phyloP scores from a whole-genome alignment of 2,888 invertebrate species.

The Caenorhabditis imperialis region DNA sequence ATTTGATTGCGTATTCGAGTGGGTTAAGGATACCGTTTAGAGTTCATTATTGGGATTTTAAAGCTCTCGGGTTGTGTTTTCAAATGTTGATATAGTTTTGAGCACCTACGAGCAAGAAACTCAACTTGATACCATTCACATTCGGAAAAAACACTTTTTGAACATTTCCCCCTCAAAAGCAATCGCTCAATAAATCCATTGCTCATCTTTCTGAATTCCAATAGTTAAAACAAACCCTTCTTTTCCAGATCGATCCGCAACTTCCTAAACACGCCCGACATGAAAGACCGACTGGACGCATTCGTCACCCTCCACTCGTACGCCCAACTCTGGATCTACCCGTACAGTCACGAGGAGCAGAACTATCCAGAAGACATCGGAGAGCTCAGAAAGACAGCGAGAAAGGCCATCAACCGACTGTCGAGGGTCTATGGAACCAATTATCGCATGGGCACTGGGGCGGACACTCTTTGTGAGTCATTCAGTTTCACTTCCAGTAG shows the following conservation, averaged over 20 bases:
- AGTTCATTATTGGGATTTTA: too few relatives aligned
- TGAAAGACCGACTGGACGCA: slow-evolving; percentile 74
- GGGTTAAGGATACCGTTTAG: too few relatives aligned
- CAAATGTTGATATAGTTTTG: too few relatives aligned
- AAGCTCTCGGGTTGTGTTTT: too few relatives aligned
- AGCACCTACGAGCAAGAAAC: too few relatives aligned
- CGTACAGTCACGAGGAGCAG: slow-evolving; percentile 73
- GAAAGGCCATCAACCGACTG: slow-evolving; percentile 66
- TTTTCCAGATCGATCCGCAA: slow-evolving; percentile 70
- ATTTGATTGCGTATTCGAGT: too few relatives aligned
- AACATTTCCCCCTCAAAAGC: too few relatives aligned
- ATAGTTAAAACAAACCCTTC: not conserved
- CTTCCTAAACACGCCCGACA: slow-evolving; percentile 66
- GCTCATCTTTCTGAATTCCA: too few relatives aligned
- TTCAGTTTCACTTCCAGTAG: not conserved
- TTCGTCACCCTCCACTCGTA: slow-evolving; percentile 78
- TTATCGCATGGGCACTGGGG: slow-evolving; percentile 76
- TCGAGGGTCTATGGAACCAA: slow-evolving; percentile 72
- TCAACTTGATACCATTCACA: too few relatives aligned
- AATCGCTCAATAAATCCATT: too few relatives aligned
- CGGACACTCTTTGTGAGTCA: slow-evolving; percentile 71
- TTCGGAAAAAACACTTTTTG: too few relatives aligned
- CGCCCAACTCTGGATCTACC: slow-evolving; percentile 78
- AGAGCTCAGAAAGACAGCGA: slow-evolving; percentile 71
- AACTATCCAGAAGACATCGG: slow-evolving; percentile 73